These are phyloP conservation scores for Drosophila setosimentum DNA, from an alignment of 2,888 invertebrate species.

Conservation along the genomic window DNA sequence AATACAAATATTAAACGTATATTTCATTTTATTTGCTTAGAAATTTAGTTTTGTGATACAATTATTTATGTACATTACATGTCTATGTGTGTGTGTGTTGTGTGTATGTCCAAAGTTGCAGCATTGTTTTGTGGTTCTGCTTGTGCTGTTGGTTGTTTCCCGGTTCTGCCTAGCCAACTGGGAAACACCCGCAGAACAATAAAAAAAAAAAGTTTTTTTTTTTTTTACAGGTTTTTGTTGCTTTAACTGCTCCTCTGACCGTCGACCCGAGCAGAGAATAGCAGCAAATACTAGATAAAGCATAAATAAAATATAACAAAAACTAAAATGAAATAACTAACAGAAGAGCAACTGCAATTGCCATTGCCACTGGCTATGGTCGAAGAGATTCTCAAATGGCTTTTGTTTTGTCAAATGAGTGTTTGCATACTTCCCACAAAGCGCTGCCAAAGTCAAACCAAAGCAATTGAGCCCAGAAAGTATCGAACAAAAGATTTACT, in stretches of 20 bases:
- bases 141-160: conserved; percentile 13
- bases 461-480: conserved; percentile 10
- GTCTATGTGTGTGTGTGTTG: conserved; percentile 7
- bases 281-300: conserved; percentile 26
- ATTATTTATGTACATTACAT: conserved; percentile 41
- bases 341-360: neutral
- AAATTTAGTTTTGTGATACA: conserved; percentile 34
- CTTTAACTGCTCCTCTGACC: neutral
- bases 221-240: conserved; percentile 32
- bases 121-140: conserved; percentile 28
- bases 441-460: conserved; percentile 42
- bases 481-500: conserved; percentile 25
- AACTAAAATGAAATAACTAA: neutral
- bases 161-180: conserved; percentile 15
- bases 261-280: conserved; percentile 7
- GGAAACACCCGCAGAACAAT: conserved; percentile 47
- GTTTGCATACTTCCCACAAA: conserved; percentile 32
- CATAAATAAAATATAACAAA: conserved; percentile 1
- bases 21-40: conserved; percentile 48
- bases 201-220: conserved; percentile 39
- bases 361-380: conserved; percentile 26
- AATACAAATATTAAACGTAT: conserved; percentile 38
- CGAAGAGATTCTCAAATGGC: conserved; percentile 23
- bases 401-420: conserved; percentile 50
- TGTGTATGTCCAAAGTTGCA: conserved; percentile 26